These are phyloP conservation scores for Criorhina ranunculi DNA, from an alignment of 2,888 invertebrate genomes.

Conservation along the genomic window DNA sequence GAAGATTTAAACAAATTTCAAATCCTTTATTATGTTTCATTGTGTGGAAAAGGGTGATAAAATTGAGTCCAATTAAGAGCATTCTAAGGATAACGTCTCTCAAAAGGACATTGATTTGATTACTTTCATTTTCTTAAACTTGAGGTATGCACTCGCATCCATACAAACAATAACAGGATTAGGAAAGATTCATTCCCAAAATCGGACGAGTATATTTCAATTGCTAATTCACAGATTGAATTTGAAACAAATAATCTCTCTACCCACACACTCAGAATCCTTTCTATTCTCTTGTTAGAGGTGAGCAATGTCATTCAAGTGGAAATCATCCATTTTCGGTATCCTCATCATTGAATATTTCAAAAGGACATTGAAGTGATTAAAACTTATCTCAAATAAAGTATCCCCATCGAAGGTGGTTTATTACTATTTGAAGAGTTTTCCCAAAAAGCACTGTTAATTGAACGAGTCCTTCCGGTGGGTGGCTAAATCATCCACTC, in stretches of 20 bases:
- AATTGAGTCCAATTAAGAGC: not conserved
- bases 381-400: slow-evolving; percentile 6
- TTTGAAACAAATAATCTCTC: slow-evolving; percentile 35
- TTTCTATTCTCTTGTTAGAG: not conserved
- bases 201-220: slow-evolving; percentile 41
- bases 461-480: slow-evolving; percentile 43
- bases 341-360: not conserved
- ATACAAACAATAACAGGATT: slow-evolving; percentile 49
- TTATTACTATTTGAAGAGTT: slow-evolving; percentile 54
- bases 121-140: slow-evolving; percentile 1
- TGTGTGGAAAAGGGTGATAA: too few species aligned
- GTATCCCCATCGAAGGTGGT: slow-evolving; percentile 22
- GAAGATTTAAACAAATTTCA: too few species aligned
- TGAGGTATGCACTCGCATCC: slow-evolving; percentile 9
- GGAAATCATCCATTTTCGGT: slow-evolving; percentile 32
- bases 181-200: slow-evolving; percentile 24
- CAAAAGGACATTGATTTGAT: slow-evolving; percentile 10
- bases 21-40: too few species aligned
- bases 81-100: not conserved
- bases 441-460: slow-evolving; percentile 40
- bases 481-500: slow-evolving; percentile 29
- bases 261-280: slow-evolving; percentile 3
- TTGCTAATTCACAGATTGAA: slow-evolving; percentile 43
- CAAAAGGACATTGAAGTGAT: slow-evolving; percentile 50
- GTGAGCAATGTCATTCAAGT: slow-evolving; percentile 30